phyloP scores from a whole-genome alignment of 2,888 invertebrate genomes.

The Molorchus minor region DNA sequence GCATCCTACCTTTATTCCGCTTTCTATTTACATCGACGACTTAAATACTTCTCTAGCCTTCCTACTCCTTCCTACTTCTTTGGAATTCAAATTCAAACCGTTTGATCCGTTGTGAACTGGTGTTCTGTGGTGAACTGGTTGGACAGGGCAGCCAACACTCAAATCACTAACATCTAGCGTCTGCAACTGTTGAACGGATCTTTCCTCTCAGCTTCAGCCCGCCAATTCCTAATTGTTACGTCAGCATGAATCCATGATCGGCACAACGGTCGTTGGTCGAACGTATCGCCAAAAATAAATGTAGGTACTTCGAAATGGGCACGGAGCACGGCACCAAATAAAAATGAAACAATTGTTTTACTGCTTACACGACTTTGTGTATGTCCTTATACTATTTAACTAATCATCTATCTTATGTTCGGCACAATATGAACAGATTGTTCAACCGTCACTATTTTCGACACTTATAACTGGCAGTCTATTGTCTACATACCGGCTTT shows the following conservation, averaged over 20 bases:
- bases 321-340: no score
- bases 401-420: neutral
- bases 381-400: no score
- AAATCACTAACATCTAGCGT: neutral
- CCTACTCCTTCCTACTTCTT: neutral
- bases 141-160: neutral
- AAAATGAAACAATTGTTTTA: no score
- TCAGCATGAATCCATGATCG: neutral
- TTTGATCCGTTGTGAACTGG: no score
- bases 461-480: neutral
- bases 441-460: neutral
- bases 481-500: neutral
- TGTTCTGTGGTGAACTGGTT: neutral
- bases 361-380: no score
- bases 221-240: neutral
- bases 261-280: no score
- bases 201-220: neutral
- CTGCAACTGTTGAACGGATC: neutral
- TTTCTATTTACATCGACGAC: neutral
- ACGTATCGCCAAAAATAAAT: no score
- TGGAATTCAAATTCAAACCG: no score
- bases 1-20: neutral
- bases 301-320: no score
- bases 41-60: neutral
- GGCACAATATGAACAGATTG: neutral